A percentile compares a stretch with the other conserved stretches of the same genome.
These are phyloP conservation scores for Acestrorhynchus altus DNA, from an alignment of 2,797 vertebrate genomes.

Conservation along the genomic window DNA sequence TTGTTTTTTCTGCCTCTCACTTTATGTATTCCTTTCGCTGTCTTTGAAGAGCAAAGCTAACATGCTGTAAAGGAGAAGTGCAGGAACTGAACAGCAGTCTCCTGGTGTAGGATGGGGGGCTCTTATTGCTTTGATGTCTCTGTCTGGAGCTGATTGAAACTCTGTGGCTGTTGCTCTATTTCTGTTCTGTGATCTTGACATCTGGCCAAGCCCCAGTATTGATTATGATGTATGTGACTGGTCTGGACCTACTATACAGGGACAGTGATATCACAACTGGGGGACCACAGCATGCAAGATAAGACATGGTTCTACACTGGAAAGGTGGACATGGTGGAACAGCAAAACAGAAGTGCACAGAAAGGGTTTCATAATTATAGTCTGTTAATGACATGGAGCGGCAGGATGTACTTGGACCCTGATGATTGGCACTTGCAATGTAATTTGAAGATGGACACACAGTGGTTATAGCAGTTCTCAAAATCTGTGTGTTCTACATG, in stretches of 20 bases:
- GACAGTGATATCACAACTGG: background rate
- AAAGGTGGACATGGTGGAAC: background rate
- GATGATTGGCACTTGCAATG: too few species aligned
- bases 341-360: background rate
- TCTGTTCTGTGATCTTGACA: conserved; percentile 35
- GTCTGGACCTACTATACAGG: background rate
- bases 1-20: background rate
- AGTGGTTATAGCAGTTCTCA: too few species aligned
- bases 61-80: conserved; percentile 19
- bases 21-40: conserved; percentile 29
- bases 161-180: conserved; percentile 28
- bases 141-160: conserved; percentile 34
- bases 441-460: too few species aligned
- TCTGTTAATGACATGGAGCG: background rate
- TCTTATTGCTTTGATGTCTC: conserved; percentile 50
- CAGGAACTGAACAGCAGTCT: conserved; percentile 19
- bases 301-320: background rate
- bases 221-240: background rate
- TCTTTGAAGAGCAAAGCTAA: conserved; percentile 53
- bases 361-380: background rate
- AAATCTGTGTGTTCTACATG: too few species aligned
- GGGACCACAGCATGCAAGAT: background rate
- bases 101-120: conserved; percentile 26
- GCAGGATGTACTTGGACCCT: background rate
- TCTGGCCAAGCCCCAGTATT: conserved; percentile 2